These are phyloP conservation scores for Pseudopipra pipra DNA, from an alignment of 2,113 vertebrate species.

Conservation along the genomic window DNA sequence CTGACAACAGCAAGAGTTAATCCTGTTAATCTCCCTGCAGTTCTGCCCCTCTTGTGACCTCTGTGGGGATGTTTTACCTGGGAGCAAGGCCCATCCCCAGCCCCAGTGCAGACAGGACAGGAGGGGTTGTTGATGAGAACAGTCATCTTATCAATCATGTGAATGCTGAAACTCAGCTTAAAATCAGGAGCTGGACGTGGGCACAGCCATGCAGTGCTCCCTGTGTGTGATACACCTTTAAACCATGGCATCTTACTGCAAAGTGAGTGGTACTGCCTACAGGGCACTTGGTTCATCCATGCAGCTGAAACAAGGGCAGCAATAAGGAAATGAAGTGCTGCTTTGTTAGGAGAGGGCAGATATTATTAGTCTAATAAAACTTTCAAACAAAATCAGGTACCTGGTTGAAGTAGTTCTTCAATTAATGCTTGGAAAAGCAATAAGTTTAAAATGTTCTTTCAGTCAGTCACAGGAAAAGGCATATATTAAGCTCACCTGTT, in stretches of 20 bases:
- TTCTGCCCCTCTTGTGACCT: not conserved
- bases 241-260: not conserved
- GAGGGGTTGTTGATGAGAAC: not conserved
- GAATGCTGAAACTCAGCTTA: not conserved
- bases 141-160: not conserved
- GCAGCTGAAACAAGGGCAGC: conserved; percentile 1
- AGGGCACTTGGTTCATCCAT: not conserved
- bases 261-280: not conserved
- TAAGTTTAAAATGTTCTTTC: conserved; percentile 6
- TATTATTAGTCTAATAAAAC: not conserved
- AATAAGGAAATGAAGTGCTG: not conserved
- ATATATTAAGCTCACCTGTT: conserved; percentile 56
- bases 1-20: not conserved
- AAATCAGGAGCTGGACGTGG: not conserved
- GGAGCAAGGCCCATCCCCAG: not conserved
- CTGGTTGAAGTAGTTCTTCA: conserved; percentile 32
- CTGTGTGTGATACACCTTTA: not conserved
- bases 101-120: not conserved
- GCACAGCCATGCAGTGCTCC: not conserved
- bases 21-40: not conserved
- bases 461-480: conserved; percentile 2
- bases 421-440: conserved; percentile 26
- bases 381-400: not conserved
- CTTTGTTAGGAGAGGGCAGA: not conserved
- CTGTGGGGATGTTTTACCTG: not conserved